Base-by-base conservation (phyloP, 92 coral and sea anemone genomes). In the Muricea muricata region DNA sequence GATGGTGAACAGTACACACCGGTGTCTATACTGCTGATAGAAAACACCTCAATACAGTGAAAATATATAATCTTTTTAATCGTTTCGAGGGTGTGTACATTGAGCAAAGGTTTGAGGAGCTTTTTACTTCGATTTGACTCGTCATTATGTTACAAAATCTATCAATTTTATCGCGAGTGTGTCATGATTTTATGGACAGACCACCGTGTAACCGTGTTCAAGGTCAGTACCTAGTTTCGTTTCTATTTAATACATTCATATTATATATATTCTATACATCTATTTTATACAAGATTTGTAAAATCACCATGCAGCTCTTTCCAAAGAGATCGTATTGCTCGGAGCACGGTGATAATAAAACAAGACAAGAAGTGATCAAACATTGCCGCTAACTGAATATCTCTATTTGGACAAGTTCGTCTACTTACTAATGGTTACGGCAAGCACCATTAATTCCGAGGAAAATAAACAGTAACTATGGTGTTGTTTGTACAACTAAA, bases 191-290 rank as follows among this genome's bases (percentile, higher is more conserved):
- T 58, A 78, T 78, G 83, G 83, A 78, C 34, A 34, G 83, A 58
- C 83, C 55, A 56, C 71, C 83, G 42, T 78, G 83, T 78, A 58
- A 58, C 71, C 83, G 83, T 57, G 83, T 78, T 78, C 83, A 78
- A 78, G 83, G 83, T 78, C 26, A 34, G 83, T 78, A 55, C 8
- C 28, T 28, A 10, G 14, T 63, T 63, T 28, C 70, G 11, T 1
- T 28, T 28, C n/a, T 3, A 15, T 63, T 52, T 18, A 29, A 37
- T 6, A 37, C 55, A 0, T n/a, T n/a, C n/a, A n/a, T n/a, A n/a
- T n/a, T n/a, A n/a, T n/a, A n/a, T n/a, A n/a, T n/a, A n/a, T n/a
- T n/a, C n/a, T n/a, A n/a, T n/a, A n/a, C n/a, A n/a, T n/a, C n/a
- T n/a, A n/a, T n/a, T n/a, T n/a, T n/a, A n/a, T n/a, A n/a, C n/a